Evolutionary conservation across 1,140 invertebrate species (phyloP).

Genomic region (Drosophila grimshawi): DNA sequence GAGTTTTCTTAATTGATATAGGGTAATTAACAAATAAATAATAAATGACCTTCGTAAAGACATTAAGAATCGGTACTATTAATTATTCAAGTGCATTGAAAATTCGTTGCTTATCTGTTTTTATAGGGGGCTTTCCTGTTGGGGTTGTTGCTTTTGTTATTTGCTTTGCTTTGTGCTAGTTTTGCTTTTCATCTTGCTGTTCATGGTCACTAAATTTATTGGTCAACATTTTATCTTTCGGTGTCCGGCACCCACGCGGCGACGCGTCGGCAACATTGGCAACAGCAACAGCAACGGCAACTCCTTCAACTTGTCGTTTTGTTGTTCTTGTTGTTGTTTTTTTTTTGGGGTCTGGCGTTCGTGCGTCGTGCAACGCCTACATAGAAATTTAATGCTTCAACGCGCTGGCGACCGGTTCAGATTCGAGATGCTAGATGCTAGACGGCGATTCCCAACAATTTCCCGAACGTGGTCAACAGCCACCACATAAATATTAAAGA

Average conservation of each 20-base stretch:
- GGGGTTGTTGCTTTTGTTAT: slow-evolving; percentile 50
- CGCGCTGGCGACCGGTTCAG: slow-evolving; percentile 58
- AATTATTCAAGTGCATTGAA: slow-evolving; percentile 44
- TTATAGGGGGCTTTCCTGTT: slow-evolving; percentile 34
- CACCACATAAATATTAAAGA: slow-evolving; percentile 36
- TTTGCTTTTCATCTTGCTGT: slow-evolving; percentile 51
- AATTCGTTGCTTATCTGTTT: slow-evolving; percentile 24
- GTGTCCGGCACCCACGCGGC: slow-evolving; percentile 43
- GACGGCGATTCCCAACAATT: slow-evolving; percentile 26
- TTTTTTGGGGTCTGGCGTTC: slow-evolving; percentile 18
- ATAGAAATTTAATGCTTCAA: slow-evolving; percentile 78
- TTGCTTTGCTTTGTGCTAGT: slow-evolving; percentile 36
- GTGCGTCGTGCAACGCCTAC: slow-evolving; percentile 52
- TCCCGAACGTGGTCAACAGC: slow-evolving; percentile 43
- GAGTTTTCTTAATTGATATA: too few species aligned
- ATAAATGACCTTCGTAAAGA: too few species aligned
- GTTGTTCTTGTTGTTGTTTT: background rate
- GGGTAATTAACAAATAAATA: too few species aligned
- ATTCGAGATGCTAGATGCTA: slow-evolving; percentile 36
- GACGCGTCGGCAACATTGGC: slow-evolving; percentile 4
- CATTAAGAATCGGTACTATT: too few species aligned
- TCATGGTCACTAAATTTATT: slow-evolving; percentile 78
- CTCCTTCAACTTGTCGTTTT: slow-evolving; percentile 63
- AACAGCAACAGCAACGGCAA: slow-evolving; percentile 24
- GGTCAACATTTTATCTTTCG: slow-evolving; percentile 75